phyloP scores from a whole-genome alignment of 1,140 invertebrate species.

The Zaprionus ghesquierei region DNA sequence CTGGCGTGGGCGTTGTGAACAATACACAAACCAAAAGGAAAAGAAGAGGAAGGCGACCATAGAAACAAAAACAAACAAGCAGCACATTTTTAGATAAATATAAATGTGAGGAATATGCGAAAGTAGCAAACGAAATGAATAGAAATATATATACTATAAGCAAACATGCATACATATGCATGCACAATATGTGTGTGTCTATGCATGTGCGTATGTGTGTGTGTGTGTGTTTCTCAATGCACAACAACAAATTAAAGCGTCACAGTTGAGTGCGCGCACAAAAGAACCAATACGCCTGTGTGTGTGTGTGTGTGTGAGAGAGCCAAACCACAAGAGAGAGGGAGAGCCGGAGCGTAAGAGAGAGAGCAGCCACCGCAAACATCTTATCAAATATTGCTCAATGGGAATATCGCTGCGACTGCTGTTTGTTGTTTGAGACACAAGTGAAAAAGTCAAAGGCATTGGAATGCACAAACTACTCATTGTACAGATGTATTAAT shows the following conservation, averaged over 20 bases:
- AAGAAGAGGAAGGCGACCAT: slow-evolving; percentile 33
- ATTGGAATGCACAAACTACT: slow-evolving; percentile 36
- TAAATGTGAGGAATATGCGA: slow-evolving; percentile 43
- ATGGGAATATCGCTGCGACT: slow-evolving; percentile 14
- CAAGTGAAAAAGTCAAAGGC: slow-evolving; percentile 45
- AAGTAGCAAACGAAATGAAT: slow-evolving; percentile 40
- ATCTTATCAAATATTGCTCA: slow-evolving; percentile 44
- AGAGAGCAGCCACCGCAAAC: not conserved
- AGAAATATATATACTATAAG: slow-evolving; percentile 14
- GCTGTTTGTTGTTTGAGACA: slow-evolving; percentile 35
- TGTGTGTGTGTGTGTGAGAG: not conserved
- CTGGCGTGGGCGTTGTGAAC: slow-evolving; percentile 29
- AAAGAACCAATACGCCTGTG: slow-evolving; percentile 6
- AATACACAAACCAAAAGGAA: slow-evolving; percentile 18
- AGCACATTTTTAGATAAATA: slow-evolving; percentile 50
- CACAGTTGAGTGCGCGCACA: slow-evolving; percentile 59
- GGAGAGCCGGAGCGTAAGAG: not conserved
- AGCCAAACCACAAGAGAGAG: slow-evolving; percentile 1
- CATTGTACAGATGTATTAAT: not conserved
- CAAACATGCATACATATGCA: slow-evolving; percentile 6
- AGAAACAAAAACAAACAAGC: slow-evolving; percentile 44
- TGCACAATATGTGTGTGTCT: not conserved
- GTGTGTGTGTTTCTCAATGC: not conserved
- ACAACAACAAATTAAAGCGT: slow-evolving; percentile 64
- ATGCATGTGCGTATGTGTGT: not conserved